Percentiles rank a stretch among this genome's conserved stretches.
phyloP scores from a whole-genome alignment of 2,113 vertebrate genomes.

The Ameiurus melas region DNA sequence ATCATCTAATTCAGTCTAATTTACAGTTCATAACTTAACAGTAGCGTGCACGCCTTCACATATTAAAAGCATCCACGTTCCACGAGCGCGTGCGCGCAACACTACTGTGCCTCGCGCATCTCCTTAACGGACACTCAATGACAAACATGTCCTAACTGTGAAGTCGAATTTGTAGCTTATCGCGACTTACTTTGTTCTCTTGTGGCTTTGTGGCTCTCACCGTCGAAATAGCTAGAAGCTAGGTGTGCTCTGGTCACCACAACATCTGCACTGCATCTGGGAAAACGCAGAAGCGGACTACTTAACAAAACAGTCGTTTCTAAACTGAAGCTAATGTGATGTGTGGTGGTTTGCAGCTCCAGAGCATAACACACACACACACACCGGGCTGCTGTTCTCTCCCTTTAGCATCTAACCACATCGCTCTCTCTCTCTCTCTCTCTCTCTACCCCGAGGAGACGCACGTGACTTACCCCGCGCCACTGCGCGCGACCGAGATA shows the following conservation, averaged over 20 bases:
- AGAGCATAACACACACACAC: not conserved
- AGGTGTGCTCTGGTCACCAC: too few species aligned
- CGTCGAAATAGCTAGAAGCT: not conserved
- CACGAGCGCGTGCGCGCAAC: not conserved
- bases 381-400: not conserved
- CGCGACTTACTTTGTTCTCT: conserved; percentile 19
- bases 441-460: not conserved
- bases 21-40: not conserved
- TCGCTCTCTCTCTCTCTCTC: not conserved
- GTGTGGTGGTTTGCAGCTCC: not conserved
- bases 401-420: not conserved
- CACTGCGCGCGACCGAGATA: not conserved
- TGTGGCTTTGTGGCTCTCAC: not conserved
- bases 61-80: not conserved
- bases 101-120: not conserved
- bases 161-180: not conserved
- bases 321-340: not conserved
- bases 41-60: not conserved
- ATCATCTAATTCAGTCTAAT: not conserved
- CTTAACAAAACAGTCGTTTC: too few species aligned
- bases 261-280: not conserved
- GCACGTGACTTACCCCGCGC: conserved; percentile 28
- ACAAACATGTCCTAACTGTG: not conserved
- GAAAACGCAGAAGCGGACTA: not conserved
- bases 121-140: not conserved